phyloP scores from a whole-genome alignment of 2,113 vertebrate genomes.

The Calidris pugnax region DNA sequence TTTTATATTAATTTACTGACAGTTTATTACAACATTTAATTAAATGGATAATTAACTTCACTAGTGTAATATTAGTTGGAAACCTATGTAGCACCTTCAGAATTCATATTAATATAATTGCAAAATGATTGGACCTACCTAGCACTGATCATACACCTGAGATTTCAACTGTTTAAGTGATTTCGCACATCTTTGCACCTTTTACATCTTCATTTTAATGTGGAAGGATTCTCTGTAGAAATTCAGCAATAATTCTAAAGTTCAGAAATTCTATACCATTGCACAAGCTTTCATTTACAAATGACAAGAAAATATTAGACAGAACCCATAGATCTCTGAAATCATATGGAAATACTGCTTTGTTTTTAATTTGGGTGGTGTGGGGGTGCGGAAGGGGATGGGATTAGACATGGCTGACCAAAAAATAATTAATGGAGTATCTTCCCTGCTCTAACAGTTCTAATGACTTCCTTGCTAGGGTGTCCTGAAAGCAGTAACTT shows the following conservation, averaged over 20 bases:
- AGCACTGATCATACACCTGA: background rate
- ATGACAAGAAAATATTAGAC: background rate
- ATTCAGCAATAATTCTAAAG: background rate
- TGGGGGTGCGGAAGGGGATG: too few species aligned
- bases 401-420: background rate
- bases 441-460: background rate
- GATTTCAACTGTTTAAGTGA: background rate
- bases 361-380: background rate
- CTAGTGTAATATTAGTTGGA: background rate
- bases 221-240: background rate
- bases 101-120: background rate
- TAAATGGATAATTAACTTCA: background rate
- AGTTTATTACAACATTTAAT: background rate
- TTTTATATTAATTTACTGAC: background rate
- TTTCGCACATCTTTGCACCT: background rate
- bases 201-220: background rate
- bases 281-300: background rate
- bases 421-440: background rate
- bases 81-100: background rate
- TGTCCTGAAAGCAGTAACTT: background rate
- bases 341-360: background rate
- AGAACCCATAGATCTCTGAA: background rate
- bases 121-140: background rate
- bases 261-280: background rate
- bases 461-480: background rate